Evolutionary conservation across 2,113 vertebrate species (phyloP), one percentile per base, ranked within the genome.

Genomic region (Lathamus discolor): DNA sequence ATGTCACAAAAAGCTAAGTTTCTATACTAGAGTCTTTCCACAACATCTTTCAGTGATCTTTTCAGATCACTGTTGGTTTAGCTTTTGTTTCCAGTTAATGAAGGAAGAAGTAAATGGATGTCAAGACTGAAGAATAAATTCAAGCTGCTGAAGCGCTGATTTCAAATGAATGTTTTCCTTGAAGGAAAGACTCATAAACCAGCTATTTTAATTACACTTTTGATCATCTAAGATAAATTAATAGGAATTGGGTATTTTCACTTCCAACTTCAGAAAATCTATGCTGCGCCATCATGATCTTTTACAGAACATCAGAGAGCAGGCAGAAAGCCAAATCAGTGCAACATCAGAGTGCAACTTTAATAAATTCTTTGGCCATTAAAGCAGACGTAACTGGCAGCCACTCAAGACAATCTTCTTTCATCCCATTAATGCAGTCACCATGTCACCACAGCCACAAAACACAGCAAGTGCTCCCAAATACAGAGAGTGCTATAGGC

Each of bases 331-430:
- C 87, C 91, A 96, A 86, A 86, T 64, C 75, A 64, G 54, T n/a
- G 68, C 85, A 91, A 77, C 79, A 62, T 67, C 57, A 9, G 79
- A 94, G 86, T 12, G 83, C 11, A 86, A 83, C 86, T 85, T 94
- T 33, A 93, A 96, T 95, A 96, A 95, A 94, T 95, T 88, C 91
- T 94, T 41, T 39, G 88, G 78, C 83, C 74, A 91, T 96, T 97
- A 94, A 91, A 62, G 76, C 46, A 94, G 82, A 78, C 4, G 0
- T 41, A 91, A 91, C 83, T 95, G 93, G 92, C 90, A 95, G 75
- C 81, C 75, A 82, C 86, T 96, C 93, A 92, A 93, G 83, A 85
- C 92, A 93, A 92, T 95, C 78, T 87, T 92, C 84, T 85, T 81
- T 81, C 93, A 89, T 87, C 84, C 88, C 83, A 94, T 95, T 96